Evolutionary conservation across 2,797 vertebrate species (phyloP), one percentile per base, ranked within the genome.

Genomic region (Neostethus bicornis): DNA sequence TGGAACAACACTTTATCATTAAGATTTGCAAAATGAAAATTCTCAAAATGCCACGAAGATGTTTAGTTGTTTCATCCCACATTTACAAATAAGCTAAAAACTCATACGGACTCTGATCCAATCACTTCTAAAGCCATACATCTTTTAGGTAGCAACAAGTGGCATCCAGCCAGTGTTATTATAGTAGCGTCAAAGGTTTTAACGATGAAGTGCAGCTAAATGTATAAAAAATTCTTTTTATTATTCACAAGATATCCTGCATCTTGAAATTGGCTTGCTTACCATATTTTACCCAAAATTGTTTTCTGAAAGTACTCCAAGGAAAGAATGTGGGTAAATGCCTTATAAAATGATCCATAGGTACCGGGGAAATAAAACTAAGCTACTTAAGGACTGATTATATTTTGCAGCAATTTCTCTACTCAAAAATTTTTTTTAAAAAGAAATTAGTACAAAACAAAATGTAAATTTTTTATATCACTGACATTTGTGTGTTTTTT

Each of bases 261-360:
- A 75, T 60, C 35, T 47, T 29, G 61, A 66, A 66, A 51, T 48
- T 52, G 43, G 42, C 42, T 58, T 66, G 62, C 48, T 73, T 74
- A n/a, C n/a, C n/a, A n/a, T n/a, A n/a, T n/a, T 50, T 71, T 61
- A 77, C 82, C 86, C 86, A 85, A 76, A 39, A 71, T 54, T 52
- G 61, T 59, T 61, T 23, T 66, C 68, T 60, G 71, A 57, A 49
- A 68, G 64, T 48, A 48, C 21, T 53, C 21, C 37, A 51, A 16
- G 56, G 51, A 41, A 48, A 45, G 20, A 62, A 59, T 47, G 54
- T 61, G 31, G 37, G 11, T 44, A 50, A 58, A 61, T 39, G 67
- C 63, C 59, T 75, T 47, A 79, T 70, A 51, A 70, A 28, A 25
- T 20, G 12, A 26, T 37, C 57, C 52, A 1, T 31, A 70, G 39